Evolutionary conservation across 92 coral and sea anemone genomes (phyloP).

Genomic region (Virgularia gustaviana): DNA sequence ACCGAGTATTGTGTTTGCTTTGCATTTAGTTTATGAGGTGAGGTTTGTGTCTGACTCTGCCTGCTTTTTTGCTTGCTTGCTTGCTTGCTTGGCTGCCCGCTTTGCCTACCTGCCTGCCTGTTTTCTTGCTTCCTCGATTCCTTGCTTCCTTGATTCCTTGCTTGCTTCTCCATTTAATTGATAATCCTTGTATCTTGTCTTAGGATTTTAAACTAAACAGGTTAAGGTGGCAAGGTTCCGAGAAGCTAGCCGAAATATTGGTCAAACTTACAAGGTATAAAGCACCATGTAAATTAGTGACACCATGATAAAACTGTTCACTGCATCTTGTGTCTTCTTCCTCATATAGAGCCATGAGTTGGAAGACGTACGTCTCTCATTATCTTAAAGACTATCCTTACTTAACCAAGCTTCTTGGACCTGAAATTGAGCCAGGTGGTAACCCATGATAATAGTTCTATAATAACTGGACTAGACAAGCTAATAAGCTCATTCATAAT

Average conservation of each 20-base stretch:
- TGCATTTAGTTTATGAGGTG: slow-evolving; percentile 92
- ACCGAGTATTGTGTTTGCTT: slow-evolving; percentile 76
- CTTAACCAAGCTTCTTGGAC: not conserved
- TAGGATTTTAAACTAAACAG: slow-evolving; percentile 82
- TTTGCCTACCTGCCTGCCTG: too few relatives aligned
- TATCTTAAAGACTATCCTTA: slow-evolving; percentile 62
- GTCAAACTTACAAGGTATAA: slow-evolving; percentile 67
- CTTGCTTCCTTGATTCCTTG: not conserved
- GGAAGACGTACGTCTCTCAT: slow-evolving; percentile 54
- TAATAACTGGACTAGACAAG: not conserved
- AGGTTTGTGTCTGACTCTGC: not conserved
- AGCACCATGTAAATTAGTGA: not conserved
- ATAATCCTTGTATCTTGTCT: not conserved
- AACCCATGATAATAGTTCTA: slow-evolving; percentile 9
- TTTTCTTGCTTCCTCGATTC: not conserved
- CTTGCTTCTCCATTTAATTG: not conserved
- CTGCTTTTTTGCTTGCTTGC: too few relatives aligned
- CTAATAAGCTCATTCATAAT: not conserved
- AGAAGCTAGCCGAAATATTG: slow-evolving; percentile 61
- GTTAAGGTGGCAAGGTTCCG: slow-evolving; percentile 53
- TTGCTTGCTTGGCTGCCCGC: not conserved
- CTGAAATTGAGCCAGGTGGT: slow-evolving; percentile 22
- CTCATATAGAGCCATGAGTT: slow-evolving; percentile 49
- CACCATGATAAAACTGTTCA: not conserved
- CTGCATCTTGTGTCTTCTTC: not conserved